phyloP scores from a whole-genome alignment of 2,888 invertebrate species.

The Caenorhabditis sp. region DNA sequence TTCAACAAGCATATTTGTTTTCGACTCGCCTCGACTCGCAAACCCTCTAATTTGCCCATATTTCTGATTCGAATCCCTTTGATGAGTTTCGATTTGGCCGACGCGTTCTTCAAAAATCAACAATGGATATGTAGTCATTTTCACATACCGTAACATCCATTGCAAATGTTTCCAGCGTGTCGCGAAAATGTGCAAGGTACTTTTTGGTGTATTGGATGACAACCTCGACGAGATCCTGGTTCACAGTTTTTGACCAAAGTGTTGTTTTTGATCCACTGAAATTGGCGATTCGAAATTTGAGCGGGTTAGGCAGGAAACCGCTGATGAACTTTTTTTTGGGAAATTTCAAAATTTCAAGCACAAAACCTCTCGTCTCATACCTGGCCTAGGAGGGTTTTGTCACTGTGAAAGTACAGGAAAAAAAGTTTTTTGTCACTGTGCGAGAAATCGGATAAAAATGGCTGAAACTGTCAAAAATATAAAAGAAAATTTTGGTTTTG shows the following conservation, averaged over 20 bases:
- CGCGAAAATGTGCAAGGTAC: neutral
- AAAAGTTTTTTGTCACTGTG: too few species aligned
- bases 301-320: too few species aligned
- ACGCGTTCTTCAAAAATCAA: neutral
- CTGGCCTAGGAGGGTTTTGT: too few species aligned
- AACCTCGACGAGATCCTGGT: neutral
- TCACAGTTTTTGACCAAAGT: neutral
- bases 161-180: neutral
- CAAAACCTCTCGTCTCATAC: too few species aligned
- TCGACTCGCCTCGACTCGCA: neutral
- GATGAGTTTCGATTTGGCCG: neutral
- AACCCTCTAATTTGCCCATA: neutral
- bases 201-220: neutral
- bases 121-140: neutral
- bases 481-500: too few species aligned
- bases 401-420: too few species aligned
- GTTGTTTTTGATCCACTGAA: neutral
- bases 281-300: neutral
- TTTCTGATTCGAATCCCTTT: neutral
- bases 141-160: neutral
- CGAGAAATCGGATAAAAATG: too few species aligned
- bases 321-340: too few species aligned
- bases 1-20: neutral
- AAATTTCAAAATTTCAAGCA: too few species aligned
- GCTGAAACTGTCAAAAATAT: too few species aligned